A percentile compares a stretch with the other conserved stretches of the same genome.
Conservation (phyloP, 1,140 invertebrate genomes). For the Tachypleus tridentatus region DNA sequence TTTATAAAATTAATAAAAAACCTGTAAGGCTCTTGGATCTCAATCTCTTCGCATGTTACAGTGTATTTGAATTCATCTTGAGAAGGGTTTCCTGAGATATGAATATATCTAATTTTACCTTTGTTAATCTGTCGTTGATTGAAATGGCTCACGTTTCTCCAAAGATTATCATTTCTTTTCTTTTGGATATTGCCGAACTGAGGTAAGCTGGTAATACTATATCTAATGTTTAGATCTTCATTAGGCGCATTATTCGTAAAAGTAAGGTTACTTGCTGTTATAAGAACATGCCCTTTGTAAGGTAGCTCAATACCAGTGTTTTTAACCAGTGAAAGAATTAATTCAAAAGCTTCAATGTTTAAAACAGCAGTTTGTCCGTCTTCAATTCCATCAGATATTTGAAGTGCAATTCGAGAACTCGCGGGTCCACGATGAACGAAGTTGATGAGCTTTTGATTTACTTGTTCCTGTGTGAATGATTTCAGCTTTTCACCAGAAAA, state of each 20-base stretch:
- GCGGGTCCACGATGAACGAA: conserved; percentile 44
- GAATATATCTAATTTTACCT: conserved; percentile 37
- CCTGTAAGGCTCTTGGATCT: too few species aligned
- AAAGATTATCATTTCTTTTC: conserved; percentile 35
- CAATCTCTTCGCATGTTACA: too few species aligned
- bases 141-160: conserved; percentile 64
- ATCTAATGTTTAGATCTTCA: conserved; percentile 44
- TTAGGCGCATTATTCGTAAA: conserved; percentile 72
- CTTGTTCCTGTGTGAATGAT: conserved; percentile 55
- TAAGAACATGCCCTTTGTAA: conserved; percentile 58
- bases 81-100: conserved; percentile 20
- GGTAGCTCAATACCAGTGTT: conserved; percentile 62
- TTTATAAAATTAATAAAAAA: too few species aligned
- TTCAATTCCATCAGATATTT: conserved; percentile 71
- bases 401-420: conserved; percentile 30
- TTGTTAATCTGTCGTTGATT: conserved; percentile 57
- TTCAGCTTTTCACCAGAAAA: conserved; percentile 39
- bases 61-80: too few species aligned
- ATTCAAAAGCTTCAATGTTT: conserved; percentile 53
- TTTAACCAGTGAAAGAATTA: conserved; percentile 61
- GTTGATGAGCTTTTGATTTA: conserved; percentile 47
- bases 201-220: conserved; percentile 32
- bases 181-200: conserved; percentile 36
- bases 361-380: conserved; percentile 41
- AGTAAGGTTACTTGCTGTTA: conserved; percentile 66